Conservation (phyloP, 2,888 invertebrate genomes). For the Myathropa florea region DNA sequence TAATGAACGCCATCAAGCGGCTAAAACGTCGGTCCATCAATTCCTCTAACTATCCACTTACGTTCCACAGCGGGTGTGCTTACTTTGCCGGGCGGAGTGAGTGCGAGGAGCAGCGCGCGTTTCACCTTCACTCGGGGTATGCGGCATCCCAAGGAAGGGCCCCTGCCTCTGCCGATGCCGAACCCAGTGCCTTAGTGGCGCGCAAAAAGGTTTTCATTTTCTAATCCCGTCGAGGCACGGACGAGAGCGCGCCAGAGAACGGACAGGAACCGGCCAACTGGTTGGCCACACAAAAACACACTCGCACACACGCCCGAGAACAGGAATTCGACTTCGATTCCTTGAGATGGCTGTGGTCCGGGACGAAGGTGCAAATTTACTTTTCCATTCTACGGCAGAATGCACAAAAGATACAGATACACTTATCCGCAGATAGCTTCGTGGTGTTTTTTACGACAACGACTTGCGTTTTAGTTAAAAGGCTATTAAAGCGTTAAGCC, state of each 20-base stretch:
- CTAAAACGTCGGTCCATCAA: constrained; percentile 55
- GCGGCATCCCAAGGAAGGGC: background rate
- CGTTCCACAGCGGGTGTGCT: background rate
- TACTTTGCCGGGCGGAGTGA: background rate
- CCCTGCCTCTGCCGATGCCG: background rate
- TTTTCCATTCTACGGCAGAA: constrained; percentile 40
- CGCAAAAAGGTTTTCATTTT: constrained; percentile 69
- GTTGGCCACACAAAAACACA: constrained; percentile 42
- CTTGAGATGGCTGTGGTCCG: background rate
- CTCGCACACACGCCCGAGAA: constrained; percentile 21
- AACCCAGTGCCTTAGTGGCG: constrained; percentile 70
- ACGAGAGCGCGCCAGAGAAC: constrained; percentile 1
- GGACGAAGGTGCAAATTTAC: constrained; percentile 26
- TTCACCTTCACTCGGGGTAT: constrained; percentile 56
- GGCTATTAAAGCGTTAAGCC: constrained; percentile 56
- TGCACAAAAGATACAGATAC: constrained; percentile 30
- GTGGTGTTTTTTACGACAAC: constrained; percentile 53
- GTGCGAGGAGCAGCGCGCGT: constrained; percentile 17
- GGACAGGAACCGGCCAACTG: constrained; percentile 37
- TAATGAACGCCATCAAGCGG: constrained; percentile 64
- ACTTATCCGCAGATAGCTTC: constrained; percentile 51
- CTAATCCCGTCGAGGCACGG: constrained; percentile 35
- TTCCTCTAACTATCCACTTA: constrained; percentile 32
- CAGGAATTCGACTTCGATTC: constrained; percentile 63
- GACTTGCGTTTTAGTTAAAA: constrained; percentile 58